Percentiles rank a stretch among this genome's conserved stretches.
These are phyloP conservation scores for Dendrolimus punctatus DNA, from an alignment of 1,140 invertebrate genomes.

Conservation along the genomic window DNA sequence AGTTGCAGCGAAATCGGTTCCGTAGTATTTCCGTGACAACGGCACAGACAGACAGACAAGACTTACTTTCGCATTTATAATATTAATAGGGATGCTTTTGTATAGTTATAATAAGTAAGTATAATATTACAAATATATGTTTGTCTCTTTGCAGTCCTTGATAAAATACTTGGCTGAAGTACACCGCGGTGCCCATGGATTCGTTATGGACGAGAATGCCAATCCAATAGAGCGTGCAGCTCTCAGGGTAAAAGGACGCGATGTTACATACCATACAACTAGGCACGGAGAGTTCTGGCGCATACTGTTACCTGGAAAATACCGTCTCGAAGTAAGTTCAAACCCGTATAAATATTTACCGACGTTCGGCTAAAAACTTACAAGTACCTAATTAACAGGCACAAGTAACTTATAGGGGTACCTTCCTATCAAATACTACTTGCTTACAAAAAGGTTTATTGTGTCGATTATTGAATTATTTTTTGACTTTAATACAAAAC, in stretches of 20 bases:
- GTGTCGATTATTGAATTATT: no score
- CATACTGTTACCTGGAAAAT: conserved; percentile 86
- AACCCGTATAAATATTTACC: neutral
- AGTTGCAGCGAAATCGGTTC: no score
- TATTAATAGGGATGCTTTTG: no score
- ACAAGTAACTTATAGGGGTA: no score
- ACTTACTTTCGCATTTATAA: no score
- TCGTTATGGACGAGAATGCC: conserved; percentile 86
- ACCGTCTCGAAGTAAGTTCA: conserved; percentile 83
- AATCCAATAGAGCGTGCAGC: conserved; percentile 87
- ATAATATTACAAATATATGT: conserved; percentile 5
- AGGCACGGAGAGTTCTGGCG: conserved; percentile 96
- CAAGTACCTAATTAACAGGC: no score
- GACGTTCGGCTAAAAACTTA: no score
- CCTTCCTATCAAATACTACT: no score
- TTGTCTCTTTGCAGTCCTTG: conserved; percentile 75
- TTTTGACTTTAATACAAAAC: no score
- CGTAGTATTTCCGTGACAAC: no score
- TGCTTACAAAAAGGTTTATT: no score
- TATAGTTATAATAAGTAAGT: neutral
- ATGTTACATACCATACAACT: conserved; percentile 91
- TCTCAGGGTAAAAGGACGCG: conserved; percentile 87
- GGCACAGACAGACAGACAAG: no score
- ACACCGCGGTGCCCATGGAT: conserved; percentile 87
- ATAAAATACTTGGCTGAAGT: conserved; percentile 91